phyloP scores from a whole-genome alignment of 1,140 invertebrate species.

The Elysia chlorotica region DNA sequence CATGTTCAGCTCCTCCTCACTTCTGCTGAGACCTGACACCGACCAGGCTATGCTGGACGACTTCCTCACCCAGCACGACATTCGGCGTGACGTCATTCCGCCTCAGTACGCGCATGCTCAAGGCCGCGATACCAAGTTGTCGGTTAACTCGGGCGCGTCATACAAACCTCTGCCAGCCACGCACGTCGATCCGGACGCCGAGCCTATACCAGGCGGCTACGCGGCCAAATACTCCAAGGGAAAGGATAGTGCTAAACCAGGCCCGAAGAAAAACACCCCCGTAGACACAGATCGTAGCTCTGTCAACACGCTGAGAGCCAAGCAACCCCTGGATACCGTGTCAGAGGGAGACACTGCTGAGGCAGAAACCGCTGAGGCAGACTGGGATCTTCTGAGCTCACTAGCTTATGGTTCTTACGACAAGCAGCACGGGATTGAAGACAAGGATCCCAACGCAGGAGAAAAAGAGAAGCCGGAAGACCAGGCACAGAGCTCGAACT shows the following conservation, averaged over 20 bases:
- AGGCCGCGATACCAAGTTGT: too few relatives aligned
- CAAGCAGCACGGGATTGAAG: neutral
- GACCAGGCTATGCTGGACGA: conserved; percentile 28
- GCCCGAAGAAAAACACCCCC: neutral
- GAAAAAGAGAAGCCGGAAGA: neutral
- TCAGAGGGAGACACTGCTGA: neutral
- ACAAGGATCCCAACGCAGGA: neutral
- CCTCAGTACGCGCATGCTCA: too few relatives aligned
- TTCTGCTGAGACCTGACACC: conserved; percentile 31
- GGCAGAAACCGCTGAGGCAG: neutral
- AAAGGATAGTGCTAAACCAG: neutral
- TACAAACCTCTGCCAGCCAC: neutral
- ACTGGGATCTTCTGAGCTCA: conserved; percentile 7
- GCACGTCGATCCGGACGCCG: neutral
- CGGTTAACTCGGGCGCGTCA: neutral
- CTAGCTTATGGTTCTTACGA: conserved; percentile 13
- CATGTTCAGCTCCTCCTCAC: conserved; percentile 7
- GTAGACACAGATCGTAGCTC: neutral
- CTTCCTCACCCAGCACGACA: conserved; percentile 14
- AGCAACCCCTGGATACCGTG: neutral
- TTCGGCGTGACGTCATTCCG: neutral
- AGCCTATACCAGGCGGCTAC: neutral
- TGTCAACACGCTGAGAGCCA: too few relatives aligned
- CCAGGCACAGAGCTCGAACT: neutral
- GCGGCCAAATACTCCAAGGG: neutral